Percentiles rank a stretch among this genome's conserved stretches.
These are phyloP conservation scores for Drusus annulatus DNA, from an alignment of 1,140 invertebrate species.

Conservation along the genomic window DNA sequence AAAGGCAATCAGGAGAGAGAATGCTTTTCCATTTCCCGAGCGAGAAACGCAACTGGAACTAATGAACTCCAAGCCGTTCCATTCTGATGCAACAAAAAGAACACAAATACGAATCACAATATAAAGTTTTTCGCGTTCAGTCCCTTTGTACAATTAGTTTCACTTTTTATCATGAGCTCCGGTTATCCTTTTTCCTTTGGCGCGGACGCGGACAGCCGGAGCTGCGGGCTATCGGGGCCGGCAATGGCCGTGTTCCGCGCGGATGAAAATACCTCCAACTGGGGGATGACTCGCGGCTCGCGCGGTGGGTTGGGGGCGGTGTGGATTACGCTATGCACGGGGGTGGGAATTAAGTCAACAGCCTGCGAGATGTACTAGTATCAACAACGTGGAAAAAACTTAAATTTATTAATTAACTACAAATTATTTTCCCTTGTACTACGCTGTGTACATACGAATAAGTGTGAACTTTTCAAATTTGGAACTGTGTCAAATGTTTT, in stretches of 20 bases:
- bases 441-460: too few relatives aligned
- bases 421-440: too few relatives aligned
- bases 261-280: constrained; percentile 8
- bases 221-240: constrained; percentile 20
- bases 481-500: too few relatives aligned
- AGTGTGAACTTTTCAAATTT: too few relatives aligned
- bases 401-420: too few relatives aligned
- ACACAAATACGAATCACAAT: constrained; percentile 35
- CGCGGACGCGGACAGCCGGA: background rate
- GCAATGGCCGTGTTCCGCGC: background rate
- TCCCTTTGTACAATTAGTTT: constrained; percentile 49
- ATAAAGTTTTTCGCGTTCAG: constrained; percentile 27
- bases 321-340: background rate
- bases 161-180: constrained; percentile 29
- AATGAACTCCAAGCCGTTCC: constrained; percentile 26
- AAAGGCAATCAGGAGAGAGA: constrained; percentile 32
- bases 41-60: constrained; percentile 11
- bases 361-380: too few relatives aligned
- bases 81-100: constrained; percentile 16
- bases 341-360: constrained; percentile 9
- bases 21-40: constrained; percentile 12
- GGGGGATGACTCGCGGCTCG: background rate
- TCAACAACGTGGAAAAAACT: too few relatives aligned
- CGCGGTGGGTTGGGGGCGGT: too few relatives aligned
- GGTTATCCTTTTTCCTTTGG: constrained; percentile 27